A percentile compares a stretch with the other conserved stretches of the same genome.
Conservation (phyloP, 2,888 invertebrate species). For the Thereva unica region DNA sequence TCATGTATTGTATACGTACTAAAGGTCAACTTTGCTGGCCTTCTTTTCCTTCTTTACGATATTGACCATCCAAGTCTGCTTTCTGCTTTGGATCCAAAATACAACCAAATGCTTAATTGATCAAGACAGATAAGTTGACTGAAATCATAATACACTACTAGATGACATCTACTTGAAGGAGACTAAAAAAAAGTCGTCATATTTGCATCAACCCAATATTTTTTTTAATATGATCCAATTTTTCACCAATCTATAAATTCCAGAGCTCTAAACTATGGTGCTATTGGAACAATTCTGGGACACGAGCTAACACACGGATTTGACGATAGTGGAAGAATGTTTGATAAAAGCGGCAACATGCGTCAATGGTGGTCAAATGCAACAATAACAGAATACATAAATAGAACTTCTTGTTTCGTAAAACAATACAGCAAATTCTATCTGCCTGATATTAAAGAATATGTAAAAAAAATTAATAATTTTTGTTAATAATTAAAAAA, state of each 20-base stretch:
- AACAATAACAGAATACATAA: conserved; percentile 75
- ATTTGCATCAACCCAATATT: too few species aligned
- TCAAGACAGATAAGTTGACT: too few species aligned
- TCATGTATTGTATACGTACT: too few species aligned
- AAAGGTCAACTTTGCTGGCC: too few species aligned
- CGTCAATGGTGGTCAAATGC: conserved; percentile 88
- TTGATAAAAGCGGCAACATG: conserved; percentile 82
- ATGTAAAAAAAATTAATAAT: conserved; percentile 59
- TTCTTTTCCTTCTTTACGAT: too few species aligned
- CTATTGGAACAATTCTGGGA: conserved; percentile 77
- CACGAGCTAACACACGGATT: conserved; percentile 71
- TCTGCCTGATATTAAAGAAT: conserved; percentile 65
- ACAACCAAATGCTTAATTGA: too few species aligned
- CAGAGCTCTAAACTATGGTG: conserved; percentile 81
- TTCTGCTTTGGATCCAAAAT: too few species aligned
- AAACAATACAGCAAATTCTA: conserved; percentile 78
- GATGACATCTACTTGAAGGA: too few species aligned
- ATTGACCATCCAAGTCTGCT: too few species aligned
- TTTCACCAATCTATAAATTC: background rate
- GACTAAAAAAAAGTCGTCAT: too few species aligned
- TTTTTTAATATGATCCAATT: too few species aligned
- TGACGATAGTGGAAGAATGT: conserved; percentile 68
- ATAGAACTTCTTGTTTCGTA: conserved; percentile 80
- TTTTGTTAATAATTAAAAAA: conserved; percentile 2
- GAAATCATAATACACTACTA: too few species aligned